Percentiles rank a stretch among this genome's conserved stretches.
These are phyloP conservation scores for Lates japonicus DNA, from an alignment of 2,797 vertebrate genomes.

Conservation along the genomic window DNA sequence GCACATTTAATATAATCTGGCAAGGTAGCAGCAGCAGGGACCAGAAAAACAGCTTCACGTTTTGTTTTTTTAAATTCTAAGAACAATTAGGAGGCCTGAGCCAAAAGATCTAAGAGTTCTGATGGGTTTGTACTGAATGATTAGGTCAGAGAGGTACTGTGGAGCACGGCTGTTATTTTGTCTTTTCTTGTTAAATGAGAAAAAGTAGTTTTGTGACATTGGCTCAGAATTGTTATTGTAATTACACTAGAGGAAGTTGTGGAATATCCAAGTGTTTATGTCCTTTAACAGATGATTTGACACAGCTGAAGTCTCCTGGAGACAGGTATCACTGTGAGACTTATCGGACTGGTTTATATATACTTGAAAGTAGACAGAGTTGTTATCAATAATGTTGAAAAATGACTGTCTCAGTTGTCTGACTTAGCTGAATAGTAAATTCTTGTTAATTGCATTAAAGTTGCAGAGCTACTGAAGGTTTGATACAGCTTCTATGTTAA, in stretches of 20 bases:
- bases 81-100: not conserved
- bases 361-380: no score
- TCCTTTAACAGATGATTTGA: not conserved
- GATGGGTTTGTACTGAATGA: not conserved
- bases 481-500: not conserved
- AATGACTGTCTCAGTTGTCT: no score
- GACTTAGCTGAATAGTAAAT: no score
- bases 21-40: not conserved
- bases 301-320: not conserved
- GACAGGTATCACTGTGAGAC: no score
- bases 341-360: no score
- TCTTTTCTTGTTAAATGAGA: no score
- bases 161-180: no score
- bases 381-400: no score
- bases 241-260: not conserved
- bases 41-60: no score
- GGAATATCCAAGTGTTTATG: not conserved
- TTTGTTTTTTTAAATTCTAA: not conserved
- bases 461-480: not conserved
- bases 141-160: not conserved
- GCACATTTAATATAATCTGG: not conserved
- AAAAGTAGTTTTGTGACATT: not conserved
- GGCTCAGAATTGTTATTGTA: not conserved
- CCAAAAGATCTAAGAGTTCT: not conserved
- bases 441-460: no score